A percentile compares a stretch with the other conserved stretches of the same genome.
phyloP scores from a whole-genome alignment of 2,888 invertebrate species.

The Oegoconia quadripuncta region DNA sequence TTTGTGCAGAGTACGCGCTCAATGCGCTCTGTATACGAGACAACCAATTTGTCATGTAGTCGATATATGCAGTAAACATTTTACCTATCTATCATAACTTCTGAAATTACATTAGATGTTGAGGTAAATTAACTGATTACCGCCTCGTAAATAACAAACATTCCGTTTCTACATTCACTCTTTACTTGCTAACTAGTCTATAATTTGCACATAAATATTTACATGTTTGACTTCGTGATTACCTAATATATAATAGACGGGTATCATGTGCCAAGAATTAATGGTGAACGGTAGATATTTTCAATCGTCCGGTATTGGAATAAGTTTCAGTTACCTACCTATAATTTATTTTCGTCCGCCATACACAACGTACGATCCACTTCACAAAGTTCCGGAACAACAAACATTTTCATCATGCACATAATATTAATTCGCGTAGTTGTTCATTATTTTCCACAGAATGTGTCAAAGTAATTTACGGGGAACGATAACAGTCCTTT shows the following conservation, averaged over 20 bases:
- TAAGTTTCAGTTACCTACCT: constrained; percentile 21
- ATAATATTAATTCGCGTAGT: not conserved
- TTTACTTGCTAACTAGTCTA: no score
- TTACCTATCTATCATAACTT: no score
- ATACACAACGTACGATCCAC: constrained; percentile 19
- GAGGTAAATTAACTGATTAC: no score
- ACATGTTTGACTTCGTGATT: constrained; percentile 4
- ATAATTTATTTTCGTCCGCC: constrained; percentile 43
- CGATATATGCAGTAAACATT: no score
- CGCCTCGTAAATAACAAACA: no score
- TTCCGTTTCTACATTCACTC: no score
- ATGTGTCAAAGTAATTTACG: constrained; percentile 57
- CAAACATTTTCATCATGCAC: constrained; percentile 7
- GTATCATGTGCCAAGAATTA: constrained; percentile 28
- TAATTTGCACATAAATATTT: constrained; percentile 1
- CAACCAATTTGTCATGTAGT: no score
- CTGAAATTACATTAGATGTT: no score
- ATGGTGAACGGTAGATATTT: constrained; percentile 7
- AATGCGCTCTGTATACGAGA: no score
- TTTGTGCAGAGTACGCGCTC: no score
- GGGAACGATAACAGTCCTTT: constrained; percentile 49
- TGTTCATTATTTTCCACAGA: constrained; percentile 41
- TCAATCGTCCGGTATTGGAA: constrained; percentile 23
- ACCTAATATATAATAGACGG: constrained; percentile 8
- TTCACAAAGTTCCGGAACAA: constrained; percentile 24